Evolutionary conservation across 2,888 invertebrate species (phyloP), one percentile per base, ranked within the genome.

Genomic region (Ernsta delagoae): DNA sequence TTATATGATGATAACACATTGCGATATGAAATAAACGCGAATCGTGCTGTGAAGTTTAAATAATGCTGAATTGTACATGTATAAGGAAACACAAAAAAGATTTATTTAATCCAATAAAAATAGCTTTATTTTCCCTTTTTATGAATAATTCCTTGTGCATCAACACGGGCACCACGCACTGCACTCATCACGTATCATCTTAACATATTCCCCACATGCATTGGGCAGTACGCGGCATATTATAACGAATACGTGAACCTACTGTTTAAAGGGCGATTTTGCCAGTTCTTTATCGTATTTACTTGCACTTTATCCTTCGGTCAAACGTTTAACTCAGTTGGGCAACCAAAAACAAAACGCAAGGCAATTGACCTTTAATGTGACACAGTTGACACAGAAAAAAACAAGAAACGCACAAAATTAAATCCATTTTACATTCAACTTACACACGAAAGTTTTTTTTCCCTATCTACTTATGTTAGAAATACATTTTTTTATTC

Each of bases 171-270:
- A 69, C 72, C 75, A 74, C 74, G 72, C 73, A 74, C 70, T 71
- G 74, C 70, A 73, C 73, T 74, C 71, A 73, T 75, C 75, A 72
- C 73, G 74, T 77, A 72, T 73, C 56, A 71, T 77, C 75, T 77
- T 82, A 78, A 82, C 75, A 83, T 83, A 89, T 88, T 88, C 85
- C 73, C 72, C 71, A 72, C 85, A 77, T 83, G 85, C 83, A 76
- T 74, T 79, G 77, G 78, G 79, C 78, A 76, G 76, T 75, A 78
- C 24, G 80, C 79, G 76, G 79, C 78, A 75, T 76, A 83, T 79
- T 83, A 79, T 73, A 79, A 74, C 72, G 70, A 71, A 74, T 65
- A 78, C 88, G 84, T 87, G 86, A 78, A 83, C 48, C 71, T 72
- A 84, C 77, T 87, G 70, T 75, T 75, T 73, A 82, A 85, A 79